Conservation (phyloP, 2,113 vertebrate species). For the Cynocephalus volans region DNA sequence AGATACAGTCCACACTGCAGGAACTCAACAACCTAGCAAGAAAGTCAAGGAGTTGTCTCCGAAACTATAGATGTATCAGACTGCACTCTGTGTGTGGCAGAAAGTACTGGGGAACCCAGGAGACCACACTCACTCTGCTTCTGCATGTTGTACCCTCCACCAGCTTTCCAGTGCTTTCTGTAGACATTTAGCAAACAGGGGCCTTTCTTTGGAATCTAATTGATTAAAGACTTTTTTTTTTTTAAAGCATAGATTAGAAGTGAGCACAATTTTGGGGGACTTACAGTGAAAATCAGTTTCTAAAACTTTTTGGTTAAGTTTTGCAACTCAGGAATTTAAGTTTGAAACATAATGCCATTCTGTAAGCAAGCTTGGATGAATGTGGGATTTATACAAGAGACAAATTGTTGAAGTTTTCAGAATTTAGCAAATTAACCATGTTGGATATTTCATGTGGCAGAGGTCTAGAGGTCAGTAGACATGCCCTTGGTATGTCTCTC, state of each 20-base stretch:
- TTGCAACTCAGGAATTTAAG: neutral
- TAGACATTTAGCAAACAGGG: neutral
- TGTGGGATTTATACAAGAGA: neutral
- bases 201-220: neutral
- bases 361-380: neutral
- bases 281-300: neutral
- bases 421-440: neutral
- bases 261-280: neutral
- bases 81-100: fast-evolving
- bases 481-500: fast-evolving
- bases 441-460: neutral
- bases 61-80: fast-evolving
- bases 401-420: neutral
- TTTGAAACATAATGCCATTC: neutral
- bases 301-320: neutral
- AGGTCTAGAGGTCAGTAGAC: neutral
- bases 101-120: neutral
- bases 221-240: neutral
- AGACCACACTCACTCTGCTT: fast-evolving
- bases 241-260: neutral
- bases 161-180: neutral
- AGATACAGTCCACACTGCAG: neutral
- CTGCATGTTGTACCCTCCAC: fast-evolving
- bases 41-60: neutral
- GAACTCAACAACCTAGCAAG: neutral